phyloP scores from a whole-genome alignment of 2,797 vertebrate genomes.

The Phrynocephalus forsythii region DNA sequence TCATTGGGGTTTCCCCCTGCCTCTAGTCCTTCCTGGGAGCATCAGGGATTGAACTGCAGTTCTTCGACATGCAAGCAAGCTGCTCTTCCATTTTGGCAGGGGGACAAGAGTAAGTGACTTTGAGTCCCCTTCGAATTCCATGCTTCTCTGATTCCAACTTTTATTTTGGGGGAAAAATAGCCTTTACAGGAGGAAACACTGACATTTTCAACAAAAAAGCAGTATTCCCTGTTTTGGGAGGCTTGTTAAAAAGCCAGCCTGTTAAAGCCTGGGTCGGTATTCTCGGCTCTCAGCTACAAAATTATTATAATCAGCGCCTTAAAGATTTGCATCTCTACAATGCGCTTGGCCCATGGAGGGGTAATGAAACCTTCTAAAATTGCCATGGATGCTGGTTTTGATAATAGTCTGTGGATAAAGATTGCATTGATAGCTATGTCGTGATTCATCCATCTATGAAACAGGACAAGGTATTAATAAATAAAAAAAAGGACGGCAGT shows the following conservation, averaged over 20 bases:
- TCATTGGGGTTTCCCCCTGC: neutral
- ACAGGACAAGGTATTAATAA: constrained; percentile 86
- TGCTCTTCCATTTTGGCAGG: too few species aligned
- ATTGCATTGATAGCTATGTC: constrained; percentile 59
- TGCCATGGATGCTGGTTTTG: constrained; percentile 80
- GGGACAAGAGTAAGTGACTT: neutral
- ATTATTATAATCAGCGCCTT: neutral
- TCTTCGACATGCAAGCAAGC: too few species aligned
- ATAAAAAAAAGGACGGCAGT: constrained; percentile 76
- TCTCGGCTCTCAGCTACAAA: accelerated
- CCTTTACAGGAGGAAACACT: neutral
- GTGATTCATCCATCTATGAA: constrained; percentile 86
- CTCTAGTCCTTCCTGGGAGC: too few species aligned
- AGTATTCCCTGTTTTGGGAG: neutral
- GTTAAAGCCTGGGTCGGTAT: accelerated
- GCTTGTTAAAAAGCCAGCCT: neutral
- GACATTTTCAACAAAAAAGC: neutral
- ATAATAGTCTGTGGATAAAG: constrained; percentile 77
- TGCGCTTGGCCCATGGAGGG: accelerated
- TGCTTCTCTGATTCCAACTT: neutral
- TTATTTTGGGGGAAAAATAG: neutral
- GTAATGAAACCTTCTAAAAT: constrained; percentile 34
- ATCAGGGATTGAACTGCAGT: too few species aligned
- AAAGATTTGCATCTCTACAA: constrained; percentile 19
- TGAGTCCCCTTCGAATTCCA: neutral